Percentiles rank a stretch among this genome's conserved stretches.
These are phyloP conservation scores for Mormyrus lacerda DNA, from an alignment of 2,113 vertebrate species.

Conservation along the genomic window DNA sequence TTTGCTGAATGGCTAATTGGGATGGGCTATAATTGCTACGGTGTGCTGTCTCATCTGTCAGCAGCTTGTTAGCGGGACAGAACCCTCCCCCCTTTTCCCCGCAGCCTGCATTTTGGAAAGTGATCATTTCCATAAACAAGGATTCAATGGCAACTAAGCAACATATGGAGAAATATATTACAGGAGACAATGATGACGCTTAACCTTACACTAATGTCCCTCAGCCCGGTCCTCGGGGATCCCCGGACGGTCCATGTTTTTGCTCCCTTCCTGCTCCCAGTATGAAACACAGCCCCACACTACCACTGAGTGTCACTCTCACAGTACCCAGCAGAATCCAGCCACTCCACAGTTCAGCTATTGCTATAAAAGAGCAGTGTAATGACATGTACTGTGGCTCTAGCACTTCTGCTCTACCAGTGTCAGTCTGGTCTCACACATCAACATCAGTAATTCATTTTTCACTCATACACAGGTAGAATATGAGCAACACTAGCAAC, in stretches of 20 bases:
- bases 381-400: neutral
- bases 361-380: neutral
- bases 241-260: neutral
- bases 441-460: neutral
- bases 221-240: neutral
- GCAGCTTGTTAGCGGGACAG: neutral
- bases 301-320: neutral
- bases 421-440: neutral
- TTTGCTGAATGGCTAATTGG: constrained; percentile 5
- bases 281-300: too few relatives aligned
- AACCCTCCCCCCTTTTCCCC: neutral
- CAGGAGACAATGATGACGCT: neutral
- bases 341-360: too few relatives aligned
- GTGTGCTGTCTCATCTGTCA: neutral
- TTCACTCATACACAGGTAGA: neutral
- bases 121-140: neutral
- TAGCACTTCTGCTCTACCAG: neutral
- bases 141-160: neutral
- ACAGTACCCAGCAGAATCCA: neutral
- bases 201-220: neutral
- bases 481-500: neutral
- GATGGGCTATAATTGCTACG: neutral
- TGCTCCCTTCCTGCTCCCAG: neutral
- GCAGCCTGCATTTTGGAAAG: neutral
- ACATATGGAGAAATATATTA: neutral